Conservation (phyloP, 1,140 invertebrate species). For the Dysdera silvatica region DNA sequence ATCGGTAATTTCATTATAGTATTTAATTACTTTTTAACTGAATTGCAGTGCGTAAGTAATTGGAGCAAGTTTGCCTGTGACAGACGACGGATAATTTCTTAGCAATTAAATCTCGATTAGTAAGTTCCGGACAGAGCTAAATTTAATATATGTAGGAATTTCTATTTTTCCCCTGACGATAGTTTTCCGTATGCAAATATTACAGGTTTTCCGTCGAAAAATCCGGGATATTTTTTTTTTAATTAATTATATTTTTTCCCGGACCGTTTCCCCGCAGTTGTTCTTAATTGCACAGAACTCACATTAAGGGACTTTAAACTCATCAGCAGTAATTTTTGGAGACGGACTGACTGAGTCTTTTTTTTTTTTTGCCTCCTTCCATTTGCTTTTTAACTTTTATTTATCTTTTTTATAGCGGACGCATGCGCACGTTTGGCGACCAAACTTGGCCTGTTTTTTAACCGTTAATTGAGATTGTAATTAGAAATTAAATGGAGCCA, state of each 20-base stretch:
- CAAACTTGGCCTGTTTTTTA: no score
- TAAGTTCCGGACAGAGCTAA: conserved; percentile 30
- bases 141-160: conserved; percentile 32
- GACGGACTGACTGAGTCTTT: conserved; percentile 22
- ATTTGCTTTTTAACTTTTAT: conserved; percentile 5
- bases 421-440: no score
- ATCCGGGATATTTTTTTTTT: conserved; percentile 6
- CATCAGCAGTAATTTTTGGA: conserved; percentile 20
- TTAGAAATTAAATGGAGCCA: no score
- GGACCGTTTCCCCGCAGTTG: conserved; percentile 10
- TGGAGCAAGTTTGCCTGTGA: conserved; percentile 29
- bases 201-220: conserved; percentile 27
- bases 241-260: neutral
- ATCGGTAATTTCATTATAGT: conserved; percentile 32
- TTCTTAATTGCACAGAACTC: conserved; percentile 31
- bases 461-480: no score
- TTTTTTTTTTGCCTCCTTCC: conserved; percentile 19
- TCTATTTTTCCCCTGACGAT: conserved; percentile 27
- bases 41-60: conserved; percentile 27
- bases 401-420: neutral
- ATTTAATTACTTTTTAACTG: conserved; percentile 32
- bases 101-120: conserved; percentile 31
- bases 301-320: conserved; percentile 30
- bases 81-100: conserved; percentile 29
- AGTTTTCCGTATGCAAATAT: conserved; percentile 16